Evolutionary conservation across 2,888 invertebrate species (phyloP).

Genomic region (Limnephilus marmoratus): DNA sequence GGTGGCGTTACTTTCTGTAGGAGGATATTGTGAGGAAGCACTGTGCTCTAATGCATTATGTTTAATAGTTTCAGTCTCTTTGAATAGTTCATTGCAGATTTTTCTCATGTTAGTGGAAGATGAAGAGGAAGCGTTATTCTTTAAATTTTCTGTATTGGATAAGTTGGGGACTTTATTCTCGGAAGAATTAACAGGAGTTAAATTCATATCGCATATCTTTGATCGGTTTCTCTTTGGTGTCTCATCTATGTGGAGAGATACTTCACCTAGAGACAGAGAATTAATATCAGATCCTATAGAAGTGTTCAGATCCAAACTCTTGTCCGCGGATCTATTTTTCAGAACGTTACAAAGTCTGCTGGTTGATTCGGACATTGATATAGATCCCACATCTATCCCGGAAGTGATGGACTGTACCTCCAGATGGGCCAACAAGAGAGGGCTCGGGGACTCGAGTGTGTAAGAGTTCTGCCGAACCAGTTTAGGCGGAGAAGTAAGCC

Average conservation of each 20-base stretch:
- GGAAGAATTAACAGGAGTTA: background rate
- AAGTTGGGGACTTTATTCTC: constrained; percentile 10
- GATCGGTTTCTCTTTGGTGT: background rate
- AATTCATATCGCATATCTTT: background rate
- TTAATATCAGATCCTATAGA: constrained; percentile 71
- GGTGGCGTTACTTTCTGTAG: constrained; percentile 37
- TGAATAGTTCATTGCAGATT: constrained; percentile 22
- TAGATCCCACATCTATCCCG: constrained; percentile 74
- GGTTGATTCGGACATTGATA: constrained; percentile 76
- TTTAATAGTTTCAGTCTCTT: constrained; percentile 29
- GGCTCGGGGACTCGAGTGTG: constrained; percentile 86
- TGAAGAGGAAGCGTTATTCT: constrained; percentile 5
- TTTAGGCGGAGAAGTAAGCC: constrained; percentile 70
- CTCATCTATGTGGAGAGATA: constrained; percentile 23
- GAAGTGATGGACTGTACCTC: constrained; percentile 75
- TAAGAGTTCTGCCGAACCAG: constrained; percentile 87
- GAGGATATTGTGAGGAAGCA: constrained; percentile 1
- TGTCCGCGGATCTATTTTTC: constrained; percentile 71
- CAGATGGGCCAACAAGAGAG: constrained; percentile 82
- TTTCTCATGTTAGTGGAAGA: constrained; percentile 43
- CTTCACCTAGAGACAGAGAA: constrained; percentile 53
- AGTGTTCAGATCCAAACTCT: constrained; percentile 76
- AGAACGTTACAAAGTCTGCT: constrained; percentile 53
- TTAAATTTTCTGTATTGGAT: background rate
- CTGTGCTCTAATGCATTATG: constrained; percentile 12